phyloP scores from a whole-genome alignment of 2,888 invertebrate species.

The Encarsia formosa region DNA sequence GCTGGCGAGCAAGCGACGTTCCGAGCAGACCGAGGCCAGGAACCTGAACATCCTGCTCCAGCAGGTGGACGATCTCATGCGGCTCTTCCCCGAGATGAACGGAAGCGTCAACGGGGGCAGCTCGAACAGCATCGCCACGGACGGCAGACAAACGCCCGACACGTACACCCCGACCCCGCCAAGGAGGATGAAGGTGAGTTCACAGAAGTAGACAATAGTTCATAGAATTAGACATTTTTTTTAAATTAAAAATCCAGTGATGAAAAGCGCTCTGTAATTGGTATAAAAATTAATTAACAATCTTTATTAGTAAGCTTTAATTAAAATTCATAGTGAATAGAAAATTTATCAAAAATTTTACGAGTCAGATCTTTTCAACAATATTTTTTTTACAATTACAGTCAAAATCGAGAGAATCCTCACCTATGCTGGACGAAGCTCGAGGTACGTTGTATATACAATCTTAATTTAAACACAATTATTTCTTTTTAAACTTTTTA shows the following conservation, averaged over 20 bases:
- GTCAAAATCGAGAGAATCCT: constrained; percentile 69
- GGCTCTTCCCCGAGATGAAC: constrained; percentile 69
- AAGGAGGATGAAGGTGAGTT: constrained; percentile 59
- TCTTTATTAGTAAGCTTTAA: too few relatives aligned
- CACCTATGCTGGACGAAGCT: constrained; percentile 64
- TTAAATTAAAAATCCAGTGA: neutral
- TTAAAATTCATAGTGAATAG: too few relatives aligned
- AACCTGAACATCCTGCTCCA: constrained; percentile 70
- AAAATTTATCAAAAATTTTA: too few relatives aligned
- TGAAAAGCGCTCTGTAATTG: too few relatives aligned
- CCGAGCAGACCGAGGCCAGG: constrained; percentile 66
- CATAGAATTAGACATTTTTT: too few relatives aligned
- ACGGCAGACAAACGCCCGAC: constrained; percentile 47
- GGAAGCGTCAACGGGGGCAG: constrained; percentile 32
- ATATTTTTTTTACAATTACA: too few relatives aligned
- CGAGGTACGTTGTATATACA: constrained; percentile 47
- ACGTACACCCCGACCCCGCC: constrained; percentile 68
- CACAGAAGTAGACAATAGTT: neutral
- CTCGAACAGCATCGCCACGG: neutral
- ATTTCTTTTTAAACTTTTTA: neutral
- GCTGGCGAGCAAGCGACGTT: constrained; percentile 52
- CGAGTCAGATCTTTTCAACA: too few relatives aligned
- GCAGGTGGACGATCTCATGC: constrained; percentile 75
- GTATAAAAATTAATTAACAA: too few relatives aligned
- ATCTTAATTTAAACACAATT: neutral